Evolutionary conservation across 2,797 vertebrate genomes (phyloP).

Genomic region (Sebastes iracundus): DNA sequence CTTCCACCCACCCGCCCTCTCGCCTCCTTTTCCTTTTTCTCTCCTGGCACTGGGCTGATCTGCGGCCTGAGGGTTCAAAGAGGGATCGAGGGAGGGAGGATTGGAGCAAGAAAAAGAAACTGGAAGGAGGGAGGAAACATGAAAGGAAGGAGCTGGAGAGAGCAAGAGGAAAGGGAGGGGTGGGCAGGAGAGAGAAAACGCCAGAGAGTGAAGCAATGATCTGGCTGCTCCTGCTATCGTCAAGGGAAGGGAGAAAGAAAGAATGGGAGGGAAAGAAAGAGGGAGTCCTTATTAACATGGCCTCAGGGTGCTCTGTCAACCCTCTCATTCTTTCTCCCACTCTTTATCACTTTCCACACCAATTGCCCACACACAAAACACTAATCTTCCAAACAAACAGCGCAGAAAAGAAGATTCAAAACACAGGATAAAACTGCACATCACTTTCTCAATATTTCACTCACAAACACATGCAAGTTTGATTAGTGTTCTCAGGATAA

Average conservation of each 20-base stretch:
- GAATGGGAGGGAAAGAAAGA: conserved; percentile 33
- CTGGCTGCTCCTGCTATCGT: conserved; percentile 61
- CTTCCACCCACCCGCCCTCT: conserved; percentile 9
- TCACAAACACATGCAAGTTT: neutral
- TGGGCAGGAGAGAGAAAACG: conserved; percentile 38
- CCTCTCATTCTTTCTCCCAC: conserved; percentile 58
- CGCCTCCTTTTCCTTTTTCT: conserved; percentile 34
- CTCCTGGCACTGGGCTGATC: conserved; percentile 56
- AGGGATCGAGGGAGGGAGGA: conserved; percentile 39
- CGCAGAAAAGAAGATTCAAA: conserved; percentile 5
- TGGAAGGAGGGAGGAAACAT: conserved; percentile 53
- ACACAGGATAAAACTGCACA: conserved; percentile 1
- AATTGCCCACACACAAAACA: conserved; percentile 52
- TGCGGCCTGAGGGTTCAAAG: conserved; percentile 58
- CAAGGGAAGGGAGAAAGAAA: conserved; percentile 56
- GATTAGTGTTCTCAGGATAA: neutral
- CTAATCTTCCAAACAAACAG: conserved; percentile 34
- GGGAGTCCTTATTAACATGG: conserved; percentile 51
- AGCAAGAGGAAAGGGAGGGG: conserved; percentile 38
- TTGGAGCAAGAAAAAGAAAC: conserved; percentile 28
- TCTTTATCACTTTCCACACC: conserved; percentile 46
- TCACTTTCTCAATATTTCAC: neutral
- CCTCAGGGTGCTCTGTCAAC: conserved; percentile 54
- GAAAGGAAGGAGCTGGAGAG: conserved; percentile 53
- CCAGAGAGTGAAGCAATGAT: conserved; percentile 70